Evolutionary conservation across 2,888 invertebrate species (phyloP).

Genomic region (Auanema freiburgensis): DNA sequence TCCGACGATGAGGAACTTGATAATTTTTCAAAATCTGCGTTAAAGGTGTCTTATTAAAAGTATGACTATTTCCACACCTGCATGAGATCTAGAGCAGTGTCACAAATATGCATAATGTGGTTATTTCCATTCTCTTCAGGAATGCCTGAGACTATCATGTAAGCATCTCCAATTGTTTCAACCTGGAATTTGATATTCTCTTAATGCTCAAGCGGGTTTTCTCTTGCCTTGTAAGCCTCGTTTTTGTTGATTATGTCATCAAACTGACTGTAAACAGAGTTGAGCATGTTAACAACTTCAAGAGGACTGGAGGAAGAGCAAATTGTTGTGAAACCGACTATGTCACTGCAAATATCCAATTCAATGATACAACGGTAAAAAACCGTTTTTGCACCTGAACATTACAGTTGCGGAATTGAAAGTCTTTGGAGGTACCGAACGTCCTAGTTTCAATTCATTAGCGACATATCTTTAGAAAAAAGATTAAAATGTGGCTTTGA

Average conservation of each 20-base stretch:
- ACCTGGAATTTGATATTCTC: slow-evolving; percentile 38
- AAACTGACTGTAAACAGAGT: slow-evolving; percentile 58
- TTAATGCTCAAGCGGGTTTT: not conserved
- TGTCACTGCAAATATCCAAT: slow-evolving; percentile 44
- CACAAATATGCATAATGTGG: slow-evolving; percentile 49
- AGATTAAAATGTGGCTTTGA: no score
- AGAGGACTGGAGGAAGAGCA: slow-evolving; percentile 46
- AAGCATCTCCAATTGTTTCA: slow-evolving; percentile 61
- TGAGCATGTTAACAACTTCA: slow-evolving; percentile 52
- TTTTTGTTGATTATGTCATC: slow-evolving; percentile 59
- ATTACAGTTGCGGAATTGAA: slow-evolving; percentile 56
- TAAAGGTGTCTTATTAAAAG: no score
- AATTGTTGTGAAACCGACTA: slow-evolving; percentile 53
- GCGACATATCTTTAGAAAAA: slow-evolving; percentile 50
- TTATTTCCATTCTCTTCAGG: slow-evolving; percentile 59
- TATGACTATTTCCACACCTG: slow-evolving; percentile 20
- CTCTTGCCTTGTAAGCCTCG: slow-evolving; percentile 40
- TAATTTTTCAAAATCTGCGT: slow-evolving; percentile 30
- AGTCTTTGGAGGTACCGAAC: slow-evolving; percentile 58
- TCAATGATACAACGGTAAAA: not conserved
- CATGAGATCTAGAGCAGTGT: slow-evolving; percentile 58
- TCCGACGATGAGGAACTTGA: slow-evolving; percentile 52
- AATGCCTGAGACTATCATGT: slow-evolving; percentile 60
- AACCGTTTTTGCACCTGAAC: slow-evolving; percentile 36
- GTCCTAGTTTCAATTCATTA: slow-evolving; percentile 58